A percentile compares a stretch with the other conserved stretches of the same genome.
Conservation (phyloP, 2,797 vertebrate genomes). For the Rhyacichthys aspro region DNA sequence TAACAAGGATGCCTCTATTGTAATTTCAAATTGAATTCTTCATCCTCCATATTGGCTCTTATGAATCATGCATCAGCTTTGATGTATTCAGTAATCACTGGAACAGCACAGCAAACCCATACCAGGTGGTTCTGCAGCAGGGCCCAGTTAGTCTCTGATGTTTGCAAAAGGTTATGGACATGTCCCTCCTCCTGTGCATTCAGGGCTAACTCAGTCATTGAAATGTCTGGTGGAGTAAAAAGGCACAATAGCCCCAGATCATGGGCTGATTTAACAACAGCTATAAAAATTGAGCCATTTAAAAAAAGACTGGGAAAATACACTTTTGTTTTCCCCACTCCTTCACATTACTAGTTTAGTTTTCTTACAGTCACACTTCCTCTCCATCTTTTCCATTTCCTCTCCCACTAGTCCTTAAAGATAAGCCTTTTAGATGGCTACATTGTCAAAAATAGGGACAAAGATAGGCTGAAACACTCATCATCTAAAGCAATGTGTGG, state of each 20-base stretch:
- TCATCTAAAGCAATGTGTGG: background rate
- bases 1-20: conserved; percentile 28
- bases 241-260: conserved; percentile 37
- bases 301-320: conserved; percentile 41
- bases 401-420: conserved; percentile 1
- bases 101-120: conserved; percentile 2
- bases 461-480: background rate
- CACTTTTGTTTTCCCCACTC: conserved; percentile 25
- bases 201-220: conserved; percentile 52
- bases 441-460: conserved; percentile 4
- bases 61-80: conserved; percentile 27
- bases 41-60: conserved; percentile 14
- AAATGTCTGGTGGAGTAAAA: conserved; percentile 49
- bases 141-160: conserved; percentile 4
- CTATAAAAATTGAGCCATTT: conserved; percentile 47
- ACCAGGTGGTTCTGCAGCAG: conserved; percentile 8
- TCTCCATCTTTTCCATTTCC: background rate
- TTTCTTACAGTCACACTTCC: background rate
- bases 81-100: conserved; percentile 30
- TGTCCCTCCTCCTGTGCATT: conserved; percentile 5
- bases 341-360: conserved; percentile 9
- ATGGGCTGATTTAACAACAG: conserved; percentile 53
- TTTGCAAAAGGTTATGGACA: conserved; percentile 3
- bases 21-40: conserved; percentile 44
- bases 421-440: background rate